Base-by-base conservation (phyloP, 1,140 invertebrate genomes). In the Bombus huntii region DNA sequence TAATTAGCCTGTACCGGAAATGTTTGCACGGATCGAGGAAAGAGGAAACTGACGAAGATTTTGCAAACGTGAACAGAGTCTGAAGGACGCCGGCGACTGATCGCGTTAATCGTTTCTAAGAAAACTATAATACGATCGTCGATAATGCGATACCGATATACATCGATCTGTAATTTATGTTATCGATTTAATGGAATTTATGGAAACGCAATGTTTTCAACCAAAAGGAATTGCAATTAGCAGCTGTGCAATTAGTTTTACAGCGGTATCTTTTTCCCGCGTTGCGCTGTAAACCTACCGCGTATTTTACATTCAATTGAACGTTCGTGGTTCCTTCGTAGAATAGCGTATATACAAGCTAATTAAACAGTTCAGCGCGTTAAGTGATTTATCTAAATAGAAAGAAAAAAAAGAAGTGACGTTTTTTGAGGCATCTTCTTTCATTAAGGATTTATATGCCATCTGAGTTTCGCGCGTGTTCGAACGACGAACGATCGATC, bases 1-100 rank as follows among this genome's bases (percentile, higher is more conserved):
- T 96, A 2, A 95, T 96, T 83, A 94, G 95, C 80, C 88, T 94
- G 15, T 96, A 95, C 39, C 95, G 94, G 75, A 92, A 92, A 83
- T 93, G 84, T 65, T 92, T 85, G 78, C 81, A 86, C 62, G 90
- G 86, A 82, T 86, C 86, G 42, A 91, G 90, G 66, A 91, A 92
- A 82, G 87, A 91, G 53, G 88, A 91, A 37, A 86, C 68, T 68
- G 88, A 92, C 42, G 87, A 85, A 28, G 88, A 93, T 82, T 93
- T 94, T 74, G 78, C 90, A 57, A 92, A 88, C 78, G 92, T 95
- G 76, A 93, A 94, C 87, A 95, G 83, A 87, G 94, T 95, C 66
- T 95, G 39, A 75, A 81, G n/a, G 34, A 44, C 13, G 53, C 65
- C 18, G 75, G 15, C 34, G 15, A 15, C 18, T 28, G 70, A 31